These are phyloP conservation scores for Drosophila albomicans DNA, from an alignment of 1,140 invertebrate species.

Conservation along the genomic window DNA sequence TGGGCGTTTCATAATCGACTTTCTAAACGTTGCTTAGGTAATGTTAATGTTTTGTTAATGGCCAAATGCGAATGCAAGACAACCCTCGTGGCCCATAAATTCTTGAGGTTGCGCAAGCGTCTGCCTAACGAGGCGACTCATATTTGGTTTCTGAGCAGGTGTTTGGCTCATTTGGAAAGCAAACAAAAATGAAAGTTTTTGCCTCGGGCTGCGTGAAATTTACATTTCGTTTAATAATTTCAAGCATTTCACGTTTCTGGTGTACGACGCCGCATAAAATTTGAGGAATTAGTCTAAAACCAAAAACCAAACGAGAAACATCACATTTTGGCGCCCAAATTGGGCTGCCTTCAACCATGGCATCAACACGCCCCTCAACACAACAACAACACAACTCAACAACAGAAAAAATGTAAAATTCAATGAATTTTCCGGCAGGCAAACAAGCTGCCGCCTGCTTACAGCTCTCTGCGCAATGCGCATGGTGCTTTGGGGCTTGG, in stretches of 20 bases:
- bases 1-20: constrained; percentile 18
- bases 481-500: constrained; percentile 8
- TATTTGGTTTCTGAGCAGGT: constrained; percentile 60
- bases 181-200: constrained; percentile 72
- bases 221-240: constrained; percentile 82
- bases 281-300: constrained; percentile 65
- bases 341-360: constrained; percentile 30
- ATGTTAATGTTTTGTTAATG: constrained; percentile 21
- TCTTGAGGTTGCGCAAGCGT: constrained; percentile 72
- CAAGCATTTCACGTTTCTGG: constrained; percentile 65
- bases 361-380: constrained; percentile 7
- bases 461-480: neutral
- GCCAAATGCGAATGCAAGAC: constrained; percentile 1
- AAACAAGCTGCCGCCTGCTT: constrained; percentile 33
- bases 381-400: too few relatives aligned
- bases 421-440: constrained; percentile 62
- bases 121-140: constrained; percentile 46
- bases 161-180: constrained; percentile 73
- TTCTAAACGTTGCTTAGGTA: constrained; percentile 33
- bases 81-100: constrained; percentile 60
- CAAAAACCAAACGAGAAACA: constrained; percentile 29
- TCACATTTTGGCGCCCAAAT: constrained; percentile 26
- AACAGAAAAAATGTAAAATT: constrained; percentile 35
- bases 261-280: constrained; percentile 74
- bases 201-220: constrained; percentile 67